These are phyloP conservation scores for Tragelaphus scriptus DNA, from an alignment of 2,113 vertebrate genomes.

Conservation along the genomic window DNA sequence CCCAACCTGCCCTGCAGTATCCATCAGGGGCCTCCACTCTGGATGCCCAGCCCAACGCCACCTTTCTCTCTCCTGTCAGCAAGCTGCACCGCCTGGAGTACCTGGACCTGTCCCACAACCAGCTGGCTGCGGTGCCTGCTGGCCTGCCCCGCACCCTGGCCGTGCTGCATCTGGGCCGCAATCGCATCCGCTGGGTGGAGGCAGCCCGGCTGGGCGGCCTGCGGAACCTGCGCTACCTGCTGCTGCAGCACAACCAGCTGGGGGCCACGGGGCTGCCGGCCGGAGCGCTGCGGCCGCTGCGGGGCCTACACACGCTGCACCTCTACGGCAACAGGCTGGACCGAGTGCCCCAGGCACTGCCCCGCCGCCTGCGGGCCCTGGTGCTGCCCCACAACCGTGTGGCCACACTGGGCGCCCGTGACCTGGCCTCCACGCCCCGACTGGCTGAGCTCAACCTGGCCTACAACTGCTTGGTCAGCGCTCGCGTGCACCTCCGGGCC, in stretches of 20 bases:
- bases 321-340: constrained; percentile 70
- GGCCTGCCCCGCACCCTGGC: constrained; percentile 65
- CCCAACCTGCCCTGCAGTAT: background rate
- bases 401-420: background rate
- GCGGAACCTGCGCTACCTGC: constrained; percentile 66
- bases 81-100: constrained; percentile 72
- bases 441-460: constrained; percentile 75
- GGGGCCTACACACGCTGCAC: constrained; percentile 73
- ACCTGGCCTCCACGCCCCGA: constrained; percentile 44
- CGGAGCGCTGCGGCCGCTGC: constrained; percentile 48
- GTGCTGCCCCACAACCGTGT: constrained; percentile 75
- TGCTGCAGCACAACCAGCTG: constrained; percentile 74
- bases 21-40: background rate
- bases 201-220: constrained; percentile 27
- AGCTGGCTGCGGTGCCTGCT: constrained; percentile 50
- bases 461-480: constrained; percentile 69
- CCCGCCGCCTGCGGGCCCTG: constrained; percentile 66
- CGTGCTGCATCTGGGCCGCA: constrained; percentile 73
- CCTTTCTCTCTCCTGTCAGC: constrained; percentile 43
- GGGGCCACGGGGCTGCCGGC: constrained; percentile 31
- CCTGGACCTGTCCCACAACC: constrained; percentile 77
- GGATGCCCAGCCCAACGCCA: accelerated
- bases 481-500: constrained; percentile 64
- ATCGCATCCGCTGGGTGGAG: constrained; percentile 59
- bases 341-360: constrained; percentile 58